Evolutionary conservation across 2,888 invertebrate species (phyloP).

Genomic region (Tachina grossa): DNA sequence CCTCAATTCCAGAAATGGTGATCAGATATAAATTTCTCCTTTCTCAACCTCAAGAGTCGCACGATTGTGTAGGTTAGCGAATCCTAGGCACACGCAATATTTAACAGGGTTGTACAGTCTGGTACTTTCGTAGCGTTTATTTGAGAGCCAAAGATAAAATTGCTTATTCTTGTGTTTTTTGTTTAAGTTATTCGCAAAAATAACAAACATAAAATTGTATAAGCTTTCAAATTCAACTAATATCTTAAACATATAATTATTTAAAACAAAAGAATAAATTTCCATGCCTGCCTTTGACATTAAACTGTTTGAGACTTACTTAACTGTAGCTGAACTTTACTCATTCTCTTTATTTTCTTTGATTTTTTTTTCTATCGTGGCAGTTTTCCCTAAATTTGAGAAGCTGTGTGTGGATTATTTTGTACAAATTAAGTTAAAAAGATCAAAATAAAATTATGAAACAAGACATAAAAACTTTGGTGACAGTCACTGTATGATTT

Average conservation of each 20-base stretch:
- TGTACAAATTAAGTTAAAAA: constrained; percentile 41
- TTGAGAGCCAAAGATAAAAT: too few species aligned
- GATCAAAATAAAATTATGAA: constrained; percentile 20
- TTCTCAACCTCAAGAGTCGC: too few species aligned
- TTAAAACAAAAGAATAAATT: background rate
- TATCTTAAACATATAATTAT: background rate
- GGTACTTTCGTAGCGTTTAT: too few species aligned
- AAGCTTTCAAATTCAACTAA: too few species aligned
- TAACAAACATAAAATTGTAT: too few species aligned
- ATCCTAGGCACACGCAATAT: too few species aligned
- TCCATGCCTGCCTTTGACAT: constrained; percentile 1
- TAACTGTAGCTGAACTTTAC: constrained; percentile 17
- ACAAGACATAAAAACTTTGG: background rate
- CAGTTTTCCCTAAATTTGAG: constrained; percentile 4
- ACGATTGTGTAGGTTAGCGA: too few species aligned
- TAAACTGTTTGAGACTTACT: constrained; percentile 7
- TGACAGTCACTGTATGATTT: constrained; percentile 8
- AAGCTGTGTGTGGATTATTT: constrained; percentile 27
- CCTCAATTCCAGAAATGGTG: too few species aligned
- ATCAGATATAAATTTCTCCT: too few species aligned
- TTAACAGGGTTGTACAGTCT: too few species aligned
- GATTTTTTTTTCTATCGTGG: background rate
- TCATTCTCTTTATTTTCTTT: background rate
- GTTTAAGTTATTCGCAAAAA: too few species aligned
- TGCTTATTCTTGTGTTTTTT: too few species aligned